These are phyloP conservation scores for Phalloptychus januarius DNA, from an alignment of 2,797 vertebrate genomes.

Conservation along the genomic window DNA sequence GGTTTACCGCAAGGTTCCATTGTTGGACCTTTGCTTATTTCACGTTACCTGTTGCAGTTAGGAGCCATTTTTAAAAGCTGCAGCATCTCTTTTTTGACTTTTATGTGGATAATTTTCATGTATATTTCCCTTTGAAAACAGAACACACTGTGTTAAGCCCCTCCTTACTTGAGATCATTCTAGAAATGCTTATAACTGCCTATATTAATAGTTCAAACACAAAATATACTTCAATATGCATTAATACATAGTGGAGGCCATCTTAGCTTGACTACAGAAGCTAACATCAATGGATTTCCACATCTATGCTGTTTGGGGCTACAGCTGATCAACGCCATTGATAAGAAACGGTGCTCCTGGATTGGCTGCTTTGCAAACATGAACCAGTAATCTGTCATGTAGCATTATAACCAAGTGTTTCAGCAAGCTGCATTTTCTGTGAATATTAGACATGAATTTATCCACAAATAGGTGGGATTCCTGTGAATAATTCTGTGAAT, in stretches of 20 bases:
- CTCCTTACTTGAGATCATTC: background rate
- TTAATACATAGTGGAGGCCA: background rate
- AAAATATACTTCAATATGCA: background rate
- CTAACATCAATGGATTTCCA: background rate
- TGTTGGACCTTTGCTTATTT: background rate
- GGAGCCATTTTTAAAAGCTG: too few relatives aligned
- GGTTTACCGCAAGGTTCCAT: background rate
- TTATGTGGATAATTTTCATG: too few relatives aligned
- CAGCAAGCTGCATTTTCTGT: background rate
- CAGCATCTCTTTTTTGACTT: too few relatives aligned
- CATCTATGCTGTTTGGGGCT: background rate
- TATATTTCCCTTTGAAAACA: too few relatives aligned
- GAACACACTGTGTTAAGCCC: too few relatives aligned
- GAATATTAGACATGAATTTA: background rate
- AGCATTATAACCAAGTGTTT: background rate
- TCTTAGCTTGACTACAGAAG: background rate
- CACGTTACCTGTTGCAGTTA: too few relatives aligned
- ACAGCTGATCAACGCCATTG: background rate
- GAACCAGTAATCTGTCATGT: background rate
- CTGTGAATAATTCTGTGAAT: background rate
- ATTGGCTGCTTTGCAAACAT: background rate
- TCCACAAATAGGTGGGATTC: background rate
- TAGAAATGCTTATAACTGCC: background rate
- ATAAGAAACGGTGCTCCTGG: background rate
- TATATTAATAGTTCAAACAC: background rate